These are phyloP conservation scores for Panopea generosa DNA, from an alignment of 2,888 invertebrate genomes.

Conservation along the genomic window DNA sequence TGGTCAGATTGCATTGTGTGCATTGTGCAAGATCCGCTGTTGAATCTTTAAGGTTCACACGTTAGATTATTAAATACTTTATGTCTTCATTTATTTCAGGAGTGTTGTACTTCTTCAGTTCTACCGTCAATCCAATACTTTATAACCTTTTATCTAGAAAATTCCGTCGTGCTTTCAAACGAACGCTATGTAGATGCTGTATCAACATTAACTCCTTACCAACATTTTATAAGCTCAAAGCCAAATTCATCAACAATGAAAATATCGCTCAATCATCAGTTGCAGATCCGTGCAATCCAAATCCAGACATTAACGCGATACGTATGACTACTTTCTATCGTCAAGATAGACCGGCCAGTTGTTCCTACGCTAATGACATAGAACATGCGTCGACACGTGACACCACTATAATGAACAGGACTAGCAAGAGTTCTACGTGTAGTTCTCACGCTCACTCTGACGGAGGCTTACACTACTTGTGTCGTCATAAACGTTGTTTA, in stretches of 20 bases:
- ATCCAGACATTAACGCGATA: conserved; percentile 58
- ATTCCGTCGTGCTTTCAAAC: conserved; percentile 96
- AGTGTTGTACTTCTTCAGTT: conserved; percentile 95
- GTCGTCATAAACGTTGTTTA: conserved; percentile 69
- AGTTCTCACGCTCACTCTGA: conserved; percentile 74
- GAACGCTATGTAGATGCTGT: conserved; percentile 83
- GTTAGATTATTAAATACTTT: too few relatives aligned
- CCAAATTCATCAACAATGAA: conserved; percentile 68
- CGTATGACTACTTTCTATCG: conserved; percentile 58
- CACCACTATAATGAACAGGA: conserved; percentile 60
- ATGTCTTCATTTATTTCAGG: conserved; percentile 86
- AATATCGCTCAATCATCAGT: conserved; percentile 33
- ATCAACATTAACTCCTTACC: conserved; percentile 73
- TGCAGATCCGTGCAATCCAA: conserved; percentile 33
- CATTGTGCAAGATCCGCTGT: too few relatives aligned
- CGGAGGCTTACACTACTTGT: conserved; percentile 68
- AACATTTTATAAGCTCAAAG: conserved; percentile 74
- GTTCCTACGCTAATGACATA: conserved; percentile 18
- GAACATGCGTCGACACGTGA: conserved; percentile 65
- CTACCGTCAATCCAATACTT: conserved; percentile 96
- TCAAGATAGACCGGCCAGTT: conserved; percentile 20
- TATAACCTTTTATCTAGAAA: conserved; percentile 98
- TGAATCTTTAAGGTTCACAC: too few relatives aligned
- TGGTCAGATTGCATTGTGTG: too few relatives aligned
- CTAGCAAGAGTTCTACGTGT: conserved; percentile 52